These are phyloP conservation scores for Octodon degus DNA, from an alignment of 2,113 vertebrate genomes.

Conservation along the genomic window DNA sequence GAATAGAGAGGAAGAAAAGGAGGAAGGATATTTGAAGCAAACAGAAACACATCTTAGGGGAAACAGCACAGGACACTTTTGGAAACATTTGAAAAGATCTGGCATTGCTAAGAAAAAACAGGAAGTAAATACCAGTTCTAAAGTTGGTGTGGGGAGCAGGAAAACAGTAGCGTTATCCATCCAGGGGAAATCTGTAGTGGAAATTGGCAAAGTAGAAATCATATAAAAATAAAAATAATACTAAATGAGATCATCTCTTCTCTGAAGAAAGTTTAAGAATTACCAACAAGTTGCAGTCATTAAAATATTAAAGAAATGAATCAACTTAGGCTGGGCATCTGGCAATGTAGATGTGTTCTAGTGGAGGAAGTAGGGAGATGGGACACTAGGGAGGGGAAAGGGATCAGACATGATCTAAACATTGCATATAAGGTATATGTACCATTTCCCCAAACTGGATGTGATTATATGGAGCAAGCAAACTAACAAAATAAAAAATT, in stretches of 20 bases:
- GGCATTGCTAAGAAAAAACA: neutral
- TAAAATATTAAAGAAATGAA: constrained; percentile 1
- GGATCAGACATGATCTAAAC: neutral
- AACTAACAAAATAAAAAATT: neutral
- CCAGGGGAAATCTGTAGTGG: neutral
- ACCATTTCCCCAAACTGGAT: neutral
- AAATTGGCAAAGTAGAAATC: neutral
- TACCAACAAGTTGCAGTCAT: neutral
- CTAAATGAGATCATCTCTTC: neutral
- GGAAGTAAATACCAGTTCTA: neutral
- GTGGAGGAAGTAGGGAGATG: neutral
- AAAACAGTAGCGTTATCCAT: neutral
- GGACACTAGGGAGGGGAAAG: neutral
- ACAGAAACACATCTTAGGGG: neutral
- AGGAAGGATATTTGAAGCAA: neutral
- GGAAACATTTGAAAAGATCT: neutral
- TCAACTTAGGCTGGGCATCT: neutral
- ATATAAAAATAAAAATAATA: constrained; percentile 4
- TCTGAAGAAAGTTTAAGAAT: constrained; percentile 30
- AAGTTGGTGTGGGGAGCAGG: accelerated
- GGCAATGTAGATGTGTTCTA: neutral
- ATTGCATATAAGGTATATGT: neutral
- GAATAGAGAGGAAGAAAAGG: neutral
- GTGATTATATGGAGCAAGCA: neutral
- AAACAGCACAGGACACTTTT: accelerated